Conservation (phyloP, 2,797 vertebrate species). For the Calcarius lapponicus region DNA sequence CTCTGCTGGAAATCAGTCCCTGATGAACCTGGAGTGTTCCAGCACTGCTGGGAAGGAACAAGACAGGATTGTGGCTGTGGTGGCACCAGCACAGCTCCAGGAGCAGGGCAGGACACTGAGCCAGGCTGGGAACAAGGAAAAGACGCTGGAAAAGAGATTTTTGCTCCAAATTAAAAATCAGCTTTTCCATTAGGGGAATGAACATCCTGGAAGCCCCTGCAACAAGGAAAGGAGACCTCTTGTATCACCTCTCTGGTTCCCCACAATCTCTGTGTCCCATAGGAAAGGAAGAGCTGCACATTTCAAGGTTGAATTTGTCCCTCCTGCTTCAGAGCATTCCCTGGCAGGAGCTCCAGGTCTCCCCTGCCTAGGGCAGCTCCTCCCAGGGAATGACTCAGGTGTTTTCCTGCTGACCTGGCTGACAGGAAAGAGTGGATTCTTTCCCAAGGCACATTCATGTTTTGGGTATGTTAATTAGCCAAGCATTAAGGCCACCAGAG, state of each 20-base stretch:
- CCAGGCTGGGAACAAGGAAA: background rate
- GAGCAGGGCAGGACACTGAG: background rate
- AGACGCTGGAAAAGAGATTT: background rate
- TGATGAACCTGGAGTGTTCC: background rate
- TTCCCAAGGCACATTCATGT: background rate
- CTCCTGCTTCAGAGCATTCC: background rate
- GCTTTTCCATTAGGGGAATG: background rate
- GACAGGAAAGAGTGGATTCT: background rate
- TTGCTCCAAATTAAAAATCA: background rate
- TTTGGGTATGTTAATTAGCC: background rate
- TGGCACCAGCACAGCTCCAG: background rate
- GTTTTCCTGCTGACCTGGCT: background rate
- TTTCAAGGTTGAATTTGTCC: accelerated
- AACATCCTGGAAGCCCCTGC: background rate
- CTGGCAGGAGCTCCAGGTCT: background rate
- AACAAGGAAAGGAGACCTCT: background rate
- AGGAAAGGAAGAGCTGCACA: background rate
- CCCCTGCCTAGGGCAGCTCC: background rate
- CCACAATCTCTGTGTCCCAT: accelerated
- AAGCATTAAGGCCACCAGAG: background rate
- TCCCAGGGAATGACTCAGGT: background rate
- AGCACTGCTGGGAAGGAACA: background rate
- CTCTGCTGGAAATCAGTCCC: background rate
- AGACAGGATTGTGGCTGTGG: background rate
- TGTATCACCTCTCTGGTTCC: background rate